Evolutionary conservation across 2,888 invertebrate genomes (phyloP), one percentile per base, ranked within the genome.

Genomic region (Sisyra terminalis): DNA sequence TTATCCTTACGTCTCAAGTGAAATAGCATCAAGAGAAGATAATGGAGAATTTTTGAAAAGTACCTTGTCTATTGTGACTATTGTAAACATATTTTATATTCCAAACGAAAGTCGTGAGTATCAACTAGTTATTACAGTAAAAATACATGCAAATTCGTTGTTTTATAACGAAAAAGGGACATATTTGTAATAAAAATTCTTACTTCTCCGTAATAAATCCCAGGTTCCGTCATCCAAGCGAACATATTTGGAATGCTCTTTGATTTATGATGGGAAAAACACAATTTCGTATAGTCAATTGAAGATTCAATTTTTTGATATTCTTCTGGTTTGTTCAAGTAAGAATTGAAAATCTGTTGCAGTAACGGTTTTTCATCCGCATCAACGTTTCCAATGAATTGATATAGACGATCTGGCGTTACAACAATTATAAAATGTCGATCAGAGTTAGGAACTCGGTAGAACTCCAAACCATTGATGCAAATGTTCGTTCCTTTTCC

Each of bases 401-500:
- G 87, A 63, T 92, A 93, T 37, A 96, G 64, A 43, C 86, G 72
- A 39, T 78, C 80, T 2, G 83, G 75, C 3, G 93, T 89, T 1
- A 89, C 82, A 3, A 82, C 84, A 48, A 93, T 74, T 30, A 94
- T 76, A 43, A 84, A 76, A 59, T 83, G 90, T 54, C 76, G 79
- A 47, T 76, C 78, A 0, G 76, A 70, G 40, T 70, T 71, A 9
- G 78, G 74, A 45, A 85, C 67, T 55, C 77, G 73, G 56, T 85
- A 80, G 60, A 86, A 84, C 56, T 88, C 82, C 42, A 94, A 66
- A 0, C 88, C 89, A n/a, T 86, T 90, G 46, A 94, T 85, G 0
- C 86, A 79, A 45, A 77, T 81, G 37, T 75, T 70, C 17, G 72
- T 70, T 1, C 82, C 83, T 60, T 79, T 77, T 1, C 88, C 88